These are phyloP conservation scores for Ptychobarbus kaznakovi DNA, from an alignment of 2,797 vertebrate genomes.

Conservation along the genomic window DNA sequence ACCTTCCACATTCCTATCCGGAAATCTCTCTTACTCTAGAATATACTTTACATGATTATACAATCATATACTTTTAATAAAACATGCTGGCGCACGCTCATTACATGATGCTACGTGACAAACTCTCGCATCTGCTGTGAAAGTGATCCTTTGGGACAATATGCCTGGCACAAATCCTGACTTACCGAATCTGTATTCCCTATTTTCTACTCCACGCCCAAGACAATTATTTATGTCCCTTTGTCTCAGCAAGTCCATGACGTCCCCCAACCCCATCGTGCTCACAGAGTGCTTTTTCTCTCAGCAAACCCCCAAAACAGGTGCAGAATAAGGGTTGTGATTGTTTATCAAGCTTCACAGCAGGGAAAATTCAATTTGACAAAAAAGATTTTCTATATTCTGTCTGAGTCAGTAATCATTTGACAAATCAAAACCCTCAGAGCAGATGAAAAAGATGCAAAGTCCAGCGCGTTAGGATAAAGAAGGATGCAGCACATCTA, in stretches of 20 bases:
- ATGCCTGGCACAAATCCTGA: slow-evolving; percentile 1
- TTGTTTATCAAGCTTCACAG: slow-evolving; percentile 26
- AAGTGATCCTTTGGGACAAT: slow-evolving; percentile 49
- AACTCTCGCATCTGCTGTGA: slow-evolving; percentile 50
- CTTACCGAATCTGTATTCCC: slow-evolving; percentile 23
- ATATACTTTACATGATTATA: slow-evolving; percentile 1
- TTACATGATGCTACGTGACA: slow-evolving; percentile 30
- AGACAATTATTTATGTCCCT: slow-evolving; percentile 60
- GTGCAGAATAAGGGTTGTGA: not conserved
- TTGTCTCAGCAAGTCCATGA: slow-evolving; percentile 57
- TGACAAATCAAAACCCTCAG: slow-evolving; percentile 27
- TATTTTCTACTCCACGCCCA: slow-evolving; percentile 14
- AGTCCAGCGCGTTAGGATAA: slow-evolving; percentile 21
- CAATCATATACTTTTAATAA: slow-evolving; percentile 29
- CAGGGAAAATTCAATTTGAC: slow-evolving; percentile 20
- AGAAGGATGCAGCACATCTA: slow-evolving; percentile 53
- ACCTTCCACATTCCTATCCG: not conserved
- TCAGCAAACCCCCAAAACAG: slow-evolving; percentile 27
- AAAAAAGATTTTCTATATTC: not conserved
- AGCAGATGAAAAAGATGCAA: slow-evolving; percentile 9
- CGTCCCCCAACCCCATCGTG: slow-evolving; percentile 30
- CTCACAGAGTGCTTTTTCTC: slow-evolving; percentile 7
- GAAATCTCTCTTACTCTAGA: not conserved
- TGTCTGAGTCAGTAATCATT: slow-evolving; percentile 33
- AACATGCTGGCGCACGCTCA: slow-evolving; percentile 46